Evolutionary conservation across 2,797 vertebrate genomes (phyloP).

Genomic region (Cheirogaleus major): DNA sequence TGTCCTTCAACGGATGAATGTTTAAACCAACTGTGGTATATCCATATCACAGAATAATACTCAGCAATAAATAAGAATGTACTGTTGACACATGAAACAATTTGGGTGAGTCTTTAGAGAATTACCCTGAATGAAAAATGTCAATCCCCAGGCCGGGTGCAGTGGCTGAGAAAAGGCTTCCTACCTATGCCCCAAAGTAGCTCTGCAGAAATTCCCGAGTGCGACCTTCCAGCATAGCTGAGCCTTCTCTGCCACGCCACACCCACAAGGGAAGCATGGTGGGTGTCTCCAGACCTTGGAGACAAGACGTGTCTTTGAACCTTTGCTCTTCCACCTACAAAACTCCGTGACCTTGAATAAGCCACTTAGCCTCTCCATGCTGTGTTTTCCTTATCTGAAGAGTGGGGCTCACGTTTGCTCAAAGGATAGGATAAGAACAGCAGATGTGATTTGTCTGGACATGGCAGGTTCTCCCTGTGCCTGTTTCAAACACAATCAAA

Average conservation of each 20-base stretch:
- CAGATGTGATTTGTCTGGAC: not conserved
- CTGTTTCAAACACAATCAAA: too few species aligned
- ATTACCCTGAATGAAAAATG: not conserved
- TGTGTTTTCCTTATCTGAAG: not conserved
- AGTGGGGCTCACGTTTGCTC: not conserved
- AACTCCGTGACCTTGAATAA: too few species aligned
- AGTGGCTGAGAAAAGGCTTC: not conserved
- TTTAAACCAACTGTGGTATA: not conserved
- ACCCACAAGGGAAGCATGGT: not conserved
- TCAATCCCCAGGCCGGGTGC: not conserved
- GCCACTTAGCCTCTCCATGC: not conserved
- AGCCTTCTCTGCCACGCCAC: accelerated
- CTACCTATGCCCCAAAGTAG: accelerated
- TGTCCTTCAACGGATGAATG: not conserved
- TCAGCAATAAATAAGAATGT: not conserved
- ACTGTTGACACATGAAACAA: not conserved
- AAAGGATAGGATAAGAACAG: not conserved
- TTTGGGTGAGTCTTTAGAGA: not conserved
- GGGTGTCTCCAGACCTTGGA: not conserved
- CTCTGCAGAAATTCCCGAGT: not conserved
- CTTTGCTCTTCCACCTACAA: not conserved
- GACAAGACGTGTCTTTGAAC: not conserved
- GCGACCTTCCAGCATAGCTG: accelerated
- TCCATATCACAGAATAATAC: not conserved
- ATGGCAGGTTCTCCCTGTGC: not conserved